Conservation (phyloP, 2,888 invertebrate genomes). For the Acleris sparsana region DNA sequence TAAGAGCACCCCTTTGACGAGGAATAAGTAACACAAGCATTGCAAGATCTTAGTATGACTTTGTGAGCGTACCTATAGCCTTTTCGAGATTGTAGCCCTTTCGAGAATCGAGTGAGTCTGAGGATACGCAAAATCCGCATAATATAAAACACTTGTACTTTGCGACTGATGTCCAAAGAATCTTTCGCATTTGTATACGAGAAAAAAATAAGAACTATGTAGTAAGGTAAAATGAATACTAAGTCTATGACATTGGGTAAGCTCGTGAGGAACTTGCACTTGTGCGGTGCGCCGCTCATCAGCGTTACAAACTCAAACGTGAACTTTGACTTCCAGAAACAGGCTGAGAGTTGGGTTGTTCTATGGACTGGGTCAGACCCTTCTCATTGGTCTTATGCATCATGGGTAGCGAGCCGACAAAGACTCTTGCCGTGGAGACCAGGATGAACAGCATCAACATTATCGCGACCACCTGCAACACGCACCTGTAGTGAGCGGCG, state of each 20-base stretch:
- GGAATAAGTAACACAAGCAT: constrained; percentile 99
- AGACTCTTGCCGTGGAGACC: too few species aligned
- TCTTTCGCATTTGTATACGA: constrained; percentile 91
- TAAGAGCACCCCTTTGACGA: constrained; percentile 99
- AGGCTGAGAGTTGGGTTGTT: too few species aligned
- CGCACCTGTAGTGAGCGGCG: constrained; percentile 13
- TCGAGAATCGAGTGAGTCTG: constrained; percentile 98
- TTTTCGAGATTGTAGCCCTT: constrained; percentile 98
- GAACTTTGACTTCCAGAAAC: too few species aligned
- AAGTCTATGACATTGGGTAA: constrained; percentile 62
- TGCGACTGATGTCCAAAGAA: constrained; percentile 95
- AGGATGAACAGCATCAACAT: too few species aligned
- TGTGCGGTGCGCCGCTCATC: too few species aligned
- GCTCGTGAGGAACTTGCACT: too few species aligned
- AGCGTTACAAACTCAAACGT: too few species aligned
- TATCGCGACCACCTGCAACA: too few species aligned
- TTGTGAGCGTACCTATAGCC: constrained; percentile 96
- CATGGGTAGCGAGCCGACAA: too few species aligned
- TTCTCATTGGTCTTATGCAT: too few species aligned
- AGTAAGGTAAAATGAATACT: constrained; percentile 99
- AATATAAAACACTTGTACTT: constrained; percentile 99
- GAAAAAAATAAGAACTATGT: constrained; percentile 97
- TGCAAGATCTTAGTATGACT: constrained; percentile 99
- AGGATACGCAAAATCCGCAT: constrained; percentile 97
- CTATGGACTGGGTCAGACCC: too few species aligned